Evolutionary conservation across 37 sponge, comb jelly and placozoan species (phyloP).

Genomic region (Corticium candelabrum): DNA sequence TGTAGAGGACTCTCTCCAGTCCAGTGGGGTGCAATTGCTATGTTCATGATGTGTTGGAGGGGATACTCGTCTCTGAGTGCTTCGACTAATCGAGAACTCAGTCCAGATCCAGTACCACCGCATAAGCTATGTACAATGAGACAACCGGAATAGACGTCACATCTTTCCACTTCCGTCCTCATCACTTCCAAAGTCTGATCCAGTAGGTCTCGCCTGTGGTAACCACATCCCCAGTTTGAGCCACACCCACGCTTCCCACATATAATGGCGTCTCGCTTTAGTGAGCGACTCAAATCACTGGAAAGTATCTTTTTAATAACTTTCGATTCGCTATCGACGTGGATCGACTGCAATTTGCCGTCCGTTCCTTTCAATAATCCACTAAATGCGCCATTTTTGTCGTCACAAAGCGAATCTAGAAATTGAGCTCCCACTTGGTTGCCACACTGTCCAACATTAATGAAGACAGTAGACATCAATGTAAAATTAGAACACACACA

Average conservation of each 20-base stretch:
- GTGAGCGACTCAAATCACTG: not conserved
- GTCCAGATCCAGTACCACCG: slow-evolving; percentile 80
- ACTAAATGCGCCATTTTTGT: not conserved
- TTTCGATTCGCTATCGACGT: slow-evolving; percentile 57
- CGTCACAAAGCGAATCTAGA: not conserved
- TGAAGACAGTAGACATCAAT: slow-evolving; percentile 54
- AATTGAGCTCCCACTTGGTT: slow-evolving; percentile 51
- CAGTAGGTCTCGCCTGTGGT: slow-evolving; percentile 22
- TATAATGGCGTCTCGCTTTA: slow-evolving; percentile 16
- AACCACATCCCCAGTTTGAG: slow-evolving; percentile 76
- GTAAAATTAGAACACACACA: no score
- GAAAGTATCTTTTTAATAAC: slow-evolving; percentile 9
- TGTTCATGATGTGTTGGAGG: slow-evolving; percentile 29
- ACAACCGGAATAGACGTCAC: slow-evolving; percentile 44
- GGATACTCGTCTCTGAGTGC: slow-evolving; percentile 48
- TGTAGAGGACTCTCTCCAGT: slow-evolving; percentile 83
- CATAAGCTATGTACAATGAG: slow-evolving; percentile 65
- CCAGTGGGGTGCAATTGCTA: slow-evolving; percentile 59
- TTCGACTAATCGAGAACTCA: slow-evolving; percentile 33
- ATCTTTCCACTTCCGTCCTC: slow-evolving; percentile 50
- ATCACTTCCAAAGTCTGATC: slow-evolving; percentile 24
- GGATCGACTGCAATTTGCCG: slow-evolving; percentile 40
- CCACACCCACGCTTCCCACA: slow-evolving; percentile 51
- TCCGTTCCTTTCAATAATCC: not conserved
- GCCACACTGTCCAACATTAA: slow-evolving; percentile 75